Evolutionary conservation across 2,888 invertebrate genomes (phyloP), one percentile per base, ranked within the genome.

Genomic region (Eupithecia tripunctaria): DNA sequence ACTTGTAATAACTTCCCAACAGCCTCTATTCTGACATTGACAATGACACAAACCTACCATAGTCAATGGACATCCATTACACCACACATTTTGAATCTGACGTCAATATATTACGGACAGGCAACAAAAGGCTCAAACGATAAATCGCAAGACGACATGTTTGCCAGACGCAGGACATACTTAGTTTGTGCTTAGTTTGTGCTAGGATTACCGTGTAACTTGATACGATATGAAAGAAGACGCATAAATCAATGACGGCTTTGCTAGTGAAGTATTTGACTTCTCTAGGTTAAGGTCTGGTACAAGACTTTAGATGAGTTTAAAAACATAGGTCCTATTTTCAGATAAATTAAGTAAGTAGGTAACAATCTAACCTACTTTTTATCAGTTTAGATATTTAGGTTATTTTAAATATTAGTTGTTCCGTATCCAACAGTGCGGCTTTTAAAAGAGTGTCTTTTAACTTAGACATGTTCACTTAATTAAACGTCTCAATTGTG

Each of bases 111-210:
- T 85, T 85, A 84, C 78, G 70, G 78, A 80, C 81, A 80, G 79
- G 83, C 82, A 82, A 88, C 87, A 88, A 85, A 87, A 85, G 84
- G 77, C 79, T 84, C 84, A 86, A 87, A 87, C 86, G 87, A 90
- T 89, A 89, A 89, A 91, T 90, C 84, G 82, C 81, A 82, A 81
- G 82, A 85, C 84, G 85, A 86, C 87, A 86, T 80, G 83, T 81
- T 78, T 79, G 77, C 70, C 79, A 82, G 84, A 89, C 88, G 83
- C 85, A 85, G 84, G 81, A 82, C 78, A 75, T 81, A 81, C 78
- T 81, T 71, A 78, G 81, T 82, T 80, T 76, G 79, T 74, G 73
- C 76, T 67, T 70, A 78, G 81, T 82, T 80, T 76, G 79, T 74
- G 73, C 76, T 67, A 62, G 78, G 76, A 80, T 79, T 73, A 78